Evolutionary conservation across 2,888 invertebrate species (phyloP), one percentile per base, ranked within the genome.

Genomic region (Eretmocerus hayati): DNA sequence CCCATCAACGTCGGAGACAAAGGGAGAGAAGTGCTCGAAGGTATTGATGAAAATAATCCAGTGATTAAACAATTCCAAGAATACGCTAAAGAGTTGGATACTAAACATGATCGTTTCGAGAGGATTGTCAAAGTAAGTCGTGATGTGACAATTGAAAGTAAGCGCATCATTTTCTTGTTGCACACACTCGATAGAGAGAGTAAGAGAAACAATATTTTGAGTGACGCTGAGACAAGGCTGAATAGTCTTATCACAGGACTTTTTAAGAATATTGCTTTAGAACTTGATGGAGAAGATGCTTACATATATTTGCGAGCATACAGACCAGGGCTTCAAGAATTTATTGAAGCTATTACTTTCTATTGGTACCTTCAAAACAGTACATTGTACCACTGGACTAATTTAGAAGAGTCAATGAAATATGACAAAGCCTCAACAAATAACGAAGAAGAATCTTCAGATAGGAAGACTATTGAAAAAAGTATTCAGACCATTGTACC

Each of bases 121-220:
- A 75, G 88, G 37, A 78, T 93, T 23, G 81, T 91, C 0, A 91
- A 92, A 72, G 67, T 85, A 0, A 81, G 86, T 53, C 76, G 91
- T 21, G 92, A 91, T 64, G 80, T 91, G 18, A 91, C 90, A 0
- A 90, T 91, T 57, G 90, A 92, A 64, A 90, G 91, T 71, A 94
- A 94, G 66, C 75, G 91, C 51, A 84, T 89, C 5, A 94, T 93
- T 58, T 93, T 91, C 67, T 71, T 88, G 11, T 72, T 94, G 18
- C 93, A 93, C 67, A 84, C 87, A 26, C 75, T 84, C 42, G 79
- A 81, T 46, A 74, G 59, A 22, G 80, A 81, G 46, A 74, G 74
- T 20, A 80, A 83, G 57, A 74, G 72, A 42, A 72, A 74, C 1
- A 62, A 69, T 4, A 72, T 83, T 9, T 64, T 85, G 9, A 61